These are phyloP conservation scores for Aricia agestis DNA, from an alignment of 1,140 invertebrate species.

Conservation along the genomic window DNA sequence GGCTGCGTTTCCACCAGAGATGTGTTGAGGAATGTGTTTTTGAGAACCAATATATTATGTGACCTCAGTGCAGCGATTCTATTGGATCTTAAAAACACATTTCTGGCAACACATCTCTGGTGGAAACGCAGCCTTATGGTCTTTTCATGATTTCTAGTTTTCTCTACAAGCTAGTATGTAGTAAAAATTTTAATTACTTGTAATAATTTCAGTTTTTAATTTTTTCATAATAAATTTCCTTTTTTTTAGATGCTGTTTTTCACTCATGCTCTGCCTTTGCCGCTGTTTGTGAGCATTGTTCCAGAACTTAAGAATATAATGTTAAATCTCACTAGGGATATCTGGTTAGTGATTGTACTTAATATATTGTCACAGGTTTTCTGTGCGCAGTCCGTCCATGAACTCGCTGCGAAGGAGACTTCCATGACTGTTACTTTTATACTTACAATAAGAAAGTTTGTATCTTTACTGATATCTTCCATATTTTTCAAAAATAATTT, in stretches of 20 bases:
- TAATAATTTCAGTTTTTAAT: no score
- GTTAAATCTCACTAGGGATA: constrained; percentile 31
- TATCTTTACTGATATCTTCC: constrained; percentile 58
- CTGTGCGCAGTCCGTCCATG: constrained; percentile 60
- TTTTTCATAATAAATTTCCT: background rate
- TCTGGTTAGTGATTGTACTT: constrained; percentile 47
- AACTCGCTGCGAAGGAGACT: constrained; percentile 57
- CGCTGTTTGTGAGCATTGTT: constrained; percentile 52
- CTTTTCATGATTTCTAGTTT: no score
- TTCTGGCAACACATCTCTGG: no score
- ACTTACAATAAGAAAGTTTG: constrained; percentile 62
- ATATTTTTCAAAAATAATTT: constrained; percentile 67
- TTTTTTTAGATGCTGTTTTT: constrained; percentile 68
- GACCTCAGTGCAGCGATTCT: no score
- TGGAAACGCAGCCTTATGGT: no score
- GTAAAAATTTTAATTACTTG: no score
- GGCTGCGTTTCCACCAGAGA: no score
- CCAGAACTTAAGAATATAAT: constrained; percentile 39
- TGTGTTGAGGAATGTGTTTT: no score
- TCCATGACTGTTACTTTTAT: constrained; percentile 66
- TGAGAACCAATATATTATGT: no score
- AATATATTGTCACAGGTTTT: constrained; percentile 60
- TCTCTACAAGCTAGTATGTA: no score
- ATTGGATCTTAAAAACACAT: no score
- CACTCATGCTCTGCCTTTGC: constrained; percentile 55